Evolutionary conservation across 2,113 vertebrate species (phyloP), one percentile per base, ranked within the genome.

Genomic region (Tupaia tana): DNA sequence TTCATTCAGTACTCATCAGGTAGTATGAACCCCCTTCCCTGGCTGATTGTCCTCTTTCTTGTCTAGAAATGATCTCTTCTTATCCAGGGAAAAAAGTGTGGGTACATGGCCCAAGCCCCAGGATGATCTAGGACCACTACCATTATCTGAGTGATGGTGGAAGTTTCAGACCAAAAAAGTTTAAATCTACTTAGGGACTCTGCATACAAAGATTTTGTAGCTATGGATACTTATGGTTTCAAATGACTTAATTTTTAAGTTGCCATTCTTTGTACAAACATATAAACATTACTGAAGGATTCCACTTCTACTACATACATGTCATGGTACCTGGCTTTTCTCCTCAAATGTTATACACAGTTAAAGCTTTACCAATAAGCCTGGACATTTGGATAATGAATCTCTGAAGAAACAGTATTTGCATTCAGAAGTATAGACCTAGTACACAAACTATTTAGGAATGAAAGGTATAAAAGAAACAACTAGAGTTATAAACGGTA

Each of bases 351-450:
- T 1, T 89, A 13, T 78, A 63, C 18, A 75, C 43, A 86, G 25
- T 67, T 75, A 87, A 86, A 74, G n/a, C 18, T 83, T 90, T 59
- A 78, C 13, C n/a, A 92, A 20, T 64, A 93, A 88, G 7, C 12
- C 34, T 81, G 34, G 43, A 64, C 4, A 93, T 85, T 31, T 9
- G 77, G 20, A 92, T 63, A 25, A 93, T 10, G 27, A 78, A 85
- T 88, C 88, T 88, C 78, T 82, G 52, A 61, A 80, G 56, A 93
- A 92, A 93, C 7, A 34, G 25, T 82, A 84, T 77, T 88, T 91
- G 61, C 67, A 79, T 83, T 75, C 34, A 89, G 58, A 93, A 84
- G 20, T 71, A 75, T 34, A 84, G n/a, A 61, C 25, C 73, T 31
- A 90, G 4, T 10, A 24, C n/a, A 79, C 1, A 61, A 6, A 71